Evolutionary conservation across 2,888 invertebrate genomes (phyloP).

Genomic region (Epistrophe eligans): DNA sequence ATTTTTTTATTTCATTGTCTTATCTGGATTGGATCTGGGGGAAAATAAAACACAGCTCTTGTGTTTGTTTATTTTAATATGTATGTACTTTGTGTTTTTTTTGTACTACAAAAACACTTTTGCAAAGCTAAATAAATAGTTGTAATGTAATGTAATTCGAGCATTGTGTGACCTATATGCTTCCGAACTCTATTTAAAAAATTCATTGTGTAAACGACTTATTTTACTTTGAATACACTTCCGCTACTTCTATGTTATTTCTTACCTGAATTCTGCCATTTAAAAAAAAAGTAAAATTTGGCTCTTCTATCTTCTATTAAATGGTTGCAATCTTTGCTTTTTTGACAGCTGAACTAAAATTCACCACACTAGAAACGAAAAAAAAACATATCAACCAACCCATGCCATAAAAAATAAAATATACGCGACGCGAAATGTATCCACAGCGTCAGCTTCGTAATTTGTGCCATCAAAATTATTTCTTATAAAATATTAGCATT

Average conservation of each 20-base stretch:
- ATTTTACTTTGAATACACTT: neutral
- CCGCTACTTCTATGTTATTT: neutral
- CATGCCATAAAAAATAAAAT: slow-evolving; percentile 40
- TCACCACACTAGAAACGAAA: neutral
- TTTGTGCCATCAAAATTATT: slow-evolving; percentile 52
- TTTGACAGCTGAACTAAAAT: slow-evolving; percentile 4
- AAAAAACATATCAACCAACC: neutral
- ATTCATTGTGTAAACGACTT: too few species aligned
- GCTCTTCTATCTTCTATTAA: neutral
- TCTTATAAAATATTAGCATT: slow-evolving; percentile 25
- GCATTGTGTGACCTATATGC: too few species aligned
- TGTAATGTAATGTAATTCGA: too few species aligned
- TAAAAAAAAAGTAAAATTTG: neutral
- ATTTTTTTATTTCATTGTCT: too few species aligned
- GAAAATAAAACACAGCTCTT: too few species aligned
- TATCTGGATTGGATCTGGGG: too few species aligned
- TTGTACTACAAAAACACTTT: too few species aligned
- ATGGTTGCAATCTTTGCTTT: neutral
- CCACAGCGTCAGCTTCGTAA: slow-evolving; percentile 59
- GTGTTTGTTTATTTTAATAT: too few species aligned
- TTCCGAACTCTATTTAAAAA: too few species aligned
- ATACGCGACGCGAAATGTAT: slow-evolving; percentile 74
- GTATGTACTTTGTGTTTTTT: too few species aligned
- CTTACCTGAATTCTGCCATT: slow-evolving; percentile 17
- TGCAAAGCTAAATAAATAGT: too few species aligned